phyloP scores from a whole-genome alignment of 1,140 invertebrate species.

The Leptinotarsa undecemlineata region DNA sequence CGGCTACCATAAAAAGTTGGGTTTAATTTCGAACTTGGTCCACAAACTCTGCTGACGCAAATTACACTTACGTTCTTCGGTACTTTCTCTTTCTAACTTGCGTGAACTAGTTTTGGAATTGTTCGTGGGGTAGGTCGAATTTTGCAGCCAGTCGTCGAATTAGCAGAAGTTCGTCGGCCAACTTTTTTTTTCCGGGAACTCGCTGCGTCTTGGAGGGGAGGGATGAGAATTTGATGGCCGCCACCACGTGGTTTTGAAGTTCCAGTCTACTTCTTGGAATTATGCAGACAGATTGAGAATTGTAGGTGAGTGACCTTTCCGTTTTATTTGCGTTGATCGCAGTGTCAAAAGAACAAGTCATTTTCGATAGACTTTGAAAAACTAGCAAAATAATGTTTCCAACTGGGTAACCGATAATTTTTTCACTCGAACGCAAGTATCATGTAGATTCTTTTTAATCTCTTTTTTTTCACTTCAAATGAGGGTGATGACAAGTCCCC shows the following conservation, averaged over 20 bases:
- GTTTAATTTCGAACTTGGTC: conserved; percentile 53
- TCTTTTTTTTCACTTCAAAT: too few species aligned
- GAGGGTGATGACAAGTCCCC: too few species aligned
- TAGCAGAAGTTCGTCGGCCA: conserved; percentile 43
- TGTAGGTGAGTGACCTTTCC: too few species aligned
- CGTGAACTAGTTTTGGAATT: conserved; percentile 46
- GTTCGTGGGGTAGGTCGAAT: conserved; percentile 51
- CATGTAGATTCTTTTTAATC: too few species aligned
- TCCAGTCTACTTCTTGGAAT: background rate
- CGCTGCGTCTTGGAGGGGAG: conserved; percentile 3
- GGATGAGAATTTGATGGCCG: background rate
- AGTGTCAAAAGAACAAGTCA: too few species aligned
- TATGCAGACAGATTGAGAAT: background rate
- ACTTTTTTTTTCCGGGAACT: conserved; percentile 19
- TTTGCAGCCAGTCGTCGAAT: conserved; percentile 42
- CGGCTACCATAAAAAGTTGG: conserved; percentile 52
- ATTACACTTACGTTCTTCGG: conserved; percentile 54
- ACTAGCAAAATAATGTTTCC: too few species aligned
- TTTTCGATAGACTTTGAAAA: too few species aligned
- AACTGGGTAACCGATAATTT: too few species aligned
- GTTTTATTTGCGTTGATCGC: too few species aligned
- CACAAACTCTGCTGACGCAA: conserved; percentile 52
- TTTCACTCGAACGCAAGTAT: too few species aligned
- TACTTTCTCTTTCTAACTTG: conserved; percentile 54
- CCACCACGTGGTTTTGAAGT: background rate